Evolutionary conservation across 1,140 invertebrate genomes (phyloP).

Genomic region (Ostrea edulis): DNA sequence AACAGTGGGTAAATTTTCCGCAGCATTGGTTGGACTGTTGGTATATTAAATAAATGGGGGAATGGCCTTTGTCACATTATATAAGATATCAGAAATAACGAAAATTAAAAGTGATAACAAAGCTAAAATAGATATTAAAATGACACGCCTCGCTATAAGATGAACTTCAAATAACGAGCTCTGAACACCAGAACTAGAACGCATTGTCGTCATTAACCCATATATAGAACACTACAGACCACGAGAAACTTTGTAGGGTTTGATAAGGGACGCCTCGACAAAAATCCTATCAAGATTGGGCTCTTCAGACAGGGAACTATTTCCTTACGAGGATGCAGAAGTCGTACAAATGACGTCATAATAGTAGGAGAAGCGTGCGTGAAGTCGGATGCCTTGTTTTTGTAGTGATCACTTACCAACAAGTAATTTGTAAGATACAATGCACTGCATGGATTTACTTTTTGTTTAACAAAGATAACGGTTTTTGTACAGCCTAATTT

Average conservation of each 20-base stretch:
- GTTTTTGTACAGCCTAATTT: too few species aligned
- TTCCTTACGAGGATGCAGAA: not conserved
- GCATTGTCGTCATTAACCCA: not conserved
- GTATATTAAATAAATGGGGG: too few species aligned
- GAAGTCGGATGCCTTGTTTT: not conserved
- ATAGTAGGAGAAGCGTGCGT: not conserved
- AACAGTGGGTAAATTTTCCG: too few species aligned
- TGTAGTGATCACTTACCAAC: not conserved
- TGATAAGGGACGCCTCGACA: not conserved
- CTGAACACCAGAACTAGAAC: not conserved
- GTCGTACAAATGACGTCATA: constrained; percentile 23
- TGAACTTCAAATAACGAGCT: not conserved
- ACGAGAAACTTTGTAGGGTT: not conserved
- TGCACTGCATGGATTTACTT: not conserved
- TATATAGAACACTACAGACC: not conserved
- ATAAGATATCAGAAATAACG: too few species aligned
- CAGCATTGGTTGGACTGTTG: too few species aligned
- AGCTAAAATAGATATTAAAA: not conserved
- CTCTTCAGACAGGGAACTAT: not conserved
- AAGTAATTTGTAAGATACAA: not conserved
- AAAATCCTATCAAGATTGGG: not conserved
- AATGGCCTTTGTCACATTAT: too few species aligned
- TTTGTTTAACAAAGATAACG: not conserved
- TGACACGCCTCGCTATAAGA: not conserved
- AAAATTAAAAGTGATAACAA: constrained; percentile 18